phyloP scores from a whole-genome alignment of 2,888 invertebrate genomes.

The Eupithecia abbreviata region DNA sequence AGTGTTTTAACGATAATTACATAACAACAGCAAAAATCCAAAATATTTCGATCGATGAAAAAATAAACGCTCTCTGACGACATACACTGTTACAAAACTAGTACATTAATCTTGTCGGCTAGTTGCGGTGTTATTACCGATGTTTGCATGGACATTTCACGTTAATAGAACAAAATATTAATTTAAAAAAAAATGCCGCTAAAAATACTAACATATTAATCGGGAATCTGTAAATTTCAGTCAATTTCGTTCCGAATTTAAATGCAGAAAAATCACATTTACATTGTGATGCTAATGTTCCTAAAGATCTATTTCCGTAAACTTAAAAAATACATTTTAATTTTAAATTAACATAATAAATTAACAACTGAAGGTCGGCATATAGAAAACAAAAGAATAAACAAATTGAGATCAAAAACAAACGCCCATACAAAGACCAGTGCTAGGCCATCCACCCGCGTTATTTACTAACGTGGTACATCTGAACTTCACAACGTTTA shows the following conservation, averaged over 20 bases:
- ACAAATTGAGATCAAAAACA: constrained; percentile 69
- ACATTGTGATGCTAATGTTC: constrained; percentile 28
- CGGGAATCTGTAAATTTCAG: constrained; percentile 18
- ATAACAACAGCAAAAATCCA: constrained; percentile 52
- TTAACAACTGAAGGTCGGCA: constrained; percentile 56
- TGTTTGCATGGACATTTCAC: constrained; percentile 70
- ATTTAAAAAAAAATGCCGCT: not conserved
- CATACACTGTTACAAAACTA: constrained; percentile 70
- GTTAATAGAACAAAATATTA: not conserved
- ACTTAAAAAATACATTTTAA: constrained; percentile 53
- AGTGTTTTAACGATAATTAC: constrained; percentile 39
- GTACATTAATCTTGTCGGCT: constrained; percentile 52
- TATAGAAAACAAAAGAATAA: constrained; percentile 53
- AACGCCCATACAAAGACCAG: constrained; percentile 75
- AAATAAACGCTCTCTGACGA: constrained; percentile 72
- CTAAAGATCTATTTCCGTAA: constrained; percentile 39
- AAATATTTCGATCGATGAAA: constrained; percentile 67
- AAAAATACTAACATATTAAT: constrained; percentile 7
- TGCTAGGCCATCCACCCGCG: constrained; percentile 34
- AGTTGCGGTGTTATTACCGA: constrained; percentile 56
- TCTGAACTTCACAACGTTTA: constrained; percentile 10
- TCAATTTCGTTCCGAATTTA: constrained; percentile 14
- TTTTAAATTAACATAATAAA: constrained; percentile 61
- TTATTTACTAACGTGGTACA: constrained; percentile 14
- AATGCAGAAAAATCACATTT: constrained; percentile 18